Percentiles rank a stretch among this genome's conserved stretches.
phyloP scores from a whole-genome alignment of 2,888 invertebrate species.

The Timema podura region DNA sequence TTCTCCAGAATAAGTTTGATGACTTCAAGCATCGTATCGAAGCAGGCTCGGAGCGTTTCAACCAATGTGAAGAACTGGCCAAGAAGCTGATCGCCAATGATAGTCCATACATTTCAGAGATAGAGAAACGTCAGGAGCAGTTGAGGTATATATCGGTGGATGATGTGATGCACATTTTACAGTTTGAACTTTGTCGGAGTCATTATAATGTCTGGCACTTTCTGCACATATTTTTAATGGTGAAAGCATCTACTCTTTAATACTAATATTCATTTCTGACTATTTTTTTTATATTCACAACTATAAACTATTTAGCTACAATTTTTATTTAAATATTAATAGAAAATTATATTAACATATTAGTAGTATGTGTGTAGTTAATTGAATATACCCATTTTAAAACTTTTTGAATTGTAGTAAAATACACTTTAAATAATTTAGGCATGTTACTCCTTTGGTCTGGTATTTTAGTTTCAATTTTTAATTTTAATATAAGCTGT shows the following conservation, averaged over 20 bases:
- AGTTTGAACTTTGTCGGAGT: neutral
- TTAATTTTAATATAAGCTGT: too few species aligned
- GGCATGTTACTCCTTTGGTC: too few species aligned
- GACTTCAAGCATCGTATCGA: conserved; percentile 89
- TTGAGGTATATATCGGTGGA: conserved; percentile 60
- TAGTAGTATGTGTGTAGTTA: too few species aligned
- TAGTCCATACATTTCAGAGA: conserved; percentile 79
- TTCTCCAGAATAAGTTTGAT: conserved; percentile 85
- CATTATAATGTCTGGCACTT: neutral
- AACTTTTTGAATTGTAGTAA: too few species aligned
- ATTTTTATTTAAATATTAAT: too few species aligned
- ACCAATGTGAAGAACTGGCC: conserved; percentile 84
- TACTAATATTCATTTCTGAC: neutral
- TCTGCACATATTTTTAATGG: neutral
- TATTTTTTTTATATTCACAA: too few species aligned
- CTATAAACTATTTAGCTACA: too few species aligned
- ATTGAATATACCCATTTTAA: too few species aligned
- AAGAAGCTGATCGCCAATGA: conserved; percentile 82
- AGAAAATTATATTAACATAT: too few species aligned
- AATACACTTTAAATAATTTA: too few species aligned
- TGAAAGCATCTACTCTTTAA: neutral
- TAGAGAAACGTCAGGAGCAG: conserved; percentile 81
- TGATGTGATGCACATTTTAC: neutral
- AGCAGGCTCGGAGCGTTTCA: conserved; percentile 84
- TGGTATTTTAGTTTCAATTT: too few species aligned